Evolutionary conservation across 2,888 invertebrate genomes (phyloP), one percentile per base, ranked within the genome.

Genomic region (Gerris lacustris): DNA sequence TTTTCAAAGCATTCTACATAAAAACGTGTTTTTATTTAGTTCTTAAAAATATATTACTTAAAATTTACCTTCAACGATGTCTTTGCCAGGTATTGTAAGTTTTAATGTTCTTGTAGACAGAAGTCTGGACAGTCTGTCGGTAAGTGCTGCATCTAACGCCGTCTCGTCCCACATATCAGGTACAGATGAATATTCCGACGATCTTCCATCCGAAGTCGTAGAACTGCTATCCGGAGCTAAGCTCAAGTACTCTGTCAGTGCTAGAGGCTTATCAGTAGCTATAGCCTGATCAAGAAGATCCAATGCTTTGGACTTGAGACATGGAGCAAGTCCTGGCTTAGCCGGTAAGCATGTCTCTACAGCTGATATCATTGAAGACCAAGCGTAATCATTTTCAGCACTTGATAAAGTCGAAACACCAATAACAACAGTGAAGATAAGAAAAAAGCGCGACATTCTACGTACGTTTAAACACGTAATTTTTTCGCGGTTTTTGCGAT

Each of bases 31-130:
- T 31, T 31, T 31, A 31, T 4, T 31, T 31, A 31, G 1, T 31
- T 4, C 31, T 31, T 31, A 31, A 31, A 31, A 31, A 31, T 31
- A 31, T 31, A 31, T 31, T 31, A 31, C 4, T 31, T 31, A 31
- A 2, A 31, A 31, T 31, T 9, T 71, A 71, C 68, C 71, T 73
- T 71, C 68, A 18, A 70, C 68, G 15, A 73, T 31, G 6, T 73
- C 74, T 17, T 71, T 44, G 9, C 31, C 18, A 6, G 92, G 91
- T 76, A 92, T 84, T 80, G 90, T 90, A 77, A 92, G 86, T 79
- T 92, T 91, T 64, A 92, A 82, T 11, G 90, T 88, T 77, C 92
- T 91, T 68, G 88, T 87, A 76, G 88, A 87, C 75, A 92, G 85
- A 79, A 91, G 87, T 76, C 87, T 86, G 73, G 88, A 86, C 9